Evolutionary conservation across 2,113 vertebrate species (phyloP), one percentile per base, ranked within the genome.

Genomic region (Microcebus murinus): DNA sequence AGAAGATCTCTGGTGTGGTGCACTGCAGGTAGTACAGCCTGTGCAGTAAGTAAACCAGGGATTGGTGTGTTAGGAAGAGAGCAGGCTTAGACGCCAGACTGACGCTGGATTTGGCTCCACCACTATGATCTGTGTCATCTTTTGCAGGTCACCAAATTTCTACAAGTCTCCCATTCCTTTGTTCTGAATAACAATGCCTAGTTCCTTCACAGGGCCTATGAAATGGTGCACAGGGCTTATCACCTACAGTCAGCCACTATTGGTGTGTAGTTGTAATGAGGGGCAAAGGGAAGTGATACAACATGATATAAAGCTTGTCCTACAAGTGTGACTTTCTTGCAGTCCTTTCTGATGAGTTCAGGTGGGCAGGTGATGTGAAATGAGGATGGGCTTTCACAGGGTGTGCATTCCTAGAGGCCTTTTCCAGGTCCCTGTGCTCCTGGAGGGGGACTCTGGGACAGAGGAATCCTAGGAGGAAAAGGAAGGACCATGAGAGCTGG

Each of bases 381-480:
- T 57, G 25, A 80, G 11, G 68, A 20, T 14, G 3, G 36, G 52
- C 29, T 76, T 94, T 65, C 18, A 34, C 20, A n/a, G 29, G 23
- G 11, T 9, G 6, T 52, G 36, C 23, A 20, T 48, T 9, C 36
- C 0, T 34, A 57, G 34, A 73, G 34, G 7, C 2, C 23, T 52
- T 42, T 81, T 57, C 34, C 45, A 57, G 39, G 68, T 57, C 6
- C 42, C 34, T 23, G 1, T 68, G 42, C 61, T 57, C 25, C 1
- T 17, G 10, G 57, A 39, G 42, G 10, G 31, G 17, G 11, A 0
- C 11, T 0, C 14, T 8, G 42, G 48, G 42, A 4, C 13, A 3
- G 15, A 71, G 87, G 23, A 7, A 48, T 48, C 29, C 57, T 42
- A 13, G 8, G 3, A 63, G 25, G 25, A 59, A 29, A 52, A 79